A percentile compares a stretch with the other conserved stretches of the same genome.
phyloP scores from a whole-genome alignment of 1,140 invertebrate genomes.

The fruit fly (Drosophila melanogaster) region DNA sequence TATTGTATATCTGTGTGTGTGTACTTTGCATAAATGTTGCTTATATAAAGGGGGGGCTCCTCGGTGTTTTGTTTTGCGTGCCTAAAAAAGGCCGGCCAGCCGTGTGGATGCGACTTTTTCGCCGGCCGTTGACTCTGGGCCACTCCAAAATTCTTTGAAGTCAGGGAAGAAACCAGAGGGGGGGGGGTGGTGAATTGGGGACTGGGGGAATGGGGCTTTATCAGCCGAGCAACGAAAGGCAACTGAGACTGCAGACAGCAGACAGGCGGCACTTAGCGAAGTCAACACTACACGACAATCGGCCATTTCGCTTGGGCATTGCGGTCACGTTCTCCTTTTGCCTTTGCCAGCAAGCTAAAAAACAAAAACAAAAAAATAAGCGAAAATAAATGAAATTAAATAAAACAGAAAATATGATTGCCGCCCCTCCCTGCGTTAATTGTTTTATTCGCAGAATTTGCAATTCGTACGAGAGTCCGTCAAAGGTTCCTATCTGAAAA shows the following conservation, averaged over 20 bases:
- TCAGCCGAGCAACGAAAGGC: constrained; percentile 24
- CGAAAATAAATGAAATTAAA: constrained; percentile 33
- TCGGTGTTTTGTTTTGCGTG: constrained; percentile 68
- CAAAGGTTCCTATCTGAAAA: constrained; percentile 33
- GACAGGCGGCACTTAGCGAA: constrained; percentile 50
- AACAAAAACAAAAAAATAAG: constrained; percentile 5
- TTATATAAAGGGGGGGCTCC: constrained; percentile 43
- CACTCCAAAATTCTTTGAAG: constrained; percentile 57
- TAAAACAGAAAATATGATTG: constrained; percentile 38
- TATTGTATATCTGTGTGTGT: too few species aligned
- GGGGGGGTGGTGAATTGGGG: constrained; percentile 1
- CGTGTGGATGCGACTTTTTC: constrained; percentile 26
- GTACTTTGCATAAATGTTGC: constrained; percentile 25
- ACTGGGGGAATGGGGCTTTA: constrained; percentile 39
- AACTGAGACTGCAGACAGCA: constrained; percentile 29
- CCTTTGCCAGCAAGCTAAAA: constrained; percentile 12
- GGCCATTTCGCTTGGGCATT: constrained; percentile 61
- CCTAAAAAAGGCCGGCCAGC: constrained; percentile 74
- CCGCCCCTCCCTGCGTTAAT: constrained; percentile 66
- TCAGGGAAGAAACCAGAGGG: not conserved
- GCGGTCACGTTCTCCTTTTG: constrained; percentile 75
- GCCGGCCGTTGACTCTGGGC: constrained; percentile 69
- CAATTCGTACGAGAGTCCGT: constrained; percentile 25
- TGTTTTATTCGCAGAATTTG: constrained; percentile 77
- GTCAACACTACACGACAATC: constrained; percentile 57